Base-by-base conservation (phyloP, 2,797 vertebrate genomes). In the Ciconia nigra region DNA sequence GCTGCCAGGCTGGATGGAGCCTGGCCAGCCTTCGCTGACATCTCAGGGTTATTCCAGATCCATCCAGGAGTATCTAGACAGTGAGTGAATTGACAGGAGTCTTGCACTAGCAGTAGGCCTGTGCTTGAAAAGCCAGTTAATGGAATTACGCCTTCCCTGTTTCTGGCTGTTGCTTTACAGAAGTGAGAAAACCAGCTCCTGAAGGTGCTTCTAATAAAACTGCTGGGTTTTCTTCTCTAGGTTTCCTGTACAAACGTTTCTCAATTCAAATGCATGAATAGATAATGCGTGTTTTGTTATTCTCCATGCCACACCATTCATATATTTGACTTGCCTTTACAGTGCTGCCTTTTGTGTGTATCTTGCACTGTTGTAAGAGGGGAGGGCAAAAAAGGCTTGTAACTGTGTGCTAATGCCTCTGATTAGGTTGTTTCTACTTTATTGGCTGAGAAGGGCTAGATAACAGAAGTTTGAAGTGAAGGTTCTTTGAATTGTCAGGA, bases 361-460 rank as follows among this genome's bases (percentile, higher is more conserved):
- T 84, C 70, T 67, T 71, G 14, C 9, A 1, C 41, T 82, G 18
- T 41, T 83, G 41, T 22, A 55, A 81, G 76, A 52, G 35, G 5
- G 20, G 12, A 80, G 24, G 19, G 21, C 4, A 77, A 46, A 49
- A 81, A 59, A 81, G 11, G 11, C 37, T 74, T 88, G 12, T 61
- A 78, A 85, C 42, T 76, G 19, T 47, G 47, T 91, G 78, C 47
- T 44, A 66, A 57, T 84, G 59, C 31, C 51, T 76, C 69, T 69
- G 69, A 88, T 55, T 79, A 19, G 18, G 26, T 51, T 80, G 28
- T 90, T 95, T 66, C 83, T 90, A 15, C 25, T 87, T 92, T 84
- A 87, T 84, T 87, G 82, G 39, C 76, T 87, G 78, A 83, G 82
- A 89, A 92, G 33, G 39, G 46, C 52, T 78, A 86, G 95, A 91